Base-by-base conservation (phyloP, 2,797 vertebrate species). In the Bucorvus abyssinicus region DNA sequence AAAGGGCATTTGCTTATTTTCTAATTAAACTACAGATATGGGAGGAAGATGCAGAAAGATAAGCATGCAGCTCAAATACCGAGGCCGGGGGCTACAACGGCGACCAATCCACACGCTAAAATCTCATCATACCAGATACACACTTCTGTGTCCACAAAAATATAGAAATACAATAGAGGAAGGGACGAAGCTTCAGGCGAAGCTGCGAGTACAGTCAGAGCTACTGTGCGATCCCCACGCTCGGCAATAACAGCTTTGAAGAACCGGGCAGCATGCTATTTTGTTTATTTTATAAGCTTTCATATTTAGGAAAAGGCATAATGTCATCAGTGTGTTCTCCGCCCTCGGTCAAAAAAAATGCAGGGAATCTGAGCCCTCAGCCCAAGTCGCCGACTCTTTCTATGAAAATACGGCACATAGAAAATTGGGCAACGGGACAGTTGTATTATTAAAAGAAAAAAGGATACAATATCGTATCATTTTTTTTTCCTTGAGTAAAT, bases 401-500 rank as follows among this genome's bases (percentile, higher is more conserved):
- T 84, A 74, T 79, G 85, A 87, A 95, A 91, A 59, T 85, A 59
- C 34, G 89, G 87, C 56, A 60, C 34, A 73, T 21, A 52, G 84
- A 91, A 79, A 86, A 74, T 80, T 60, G 82, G 88, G 76, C 71
- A 92, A 64, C 16, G 34, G 89, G 93, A 93, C 81, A 77, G 69
- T 70, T 74, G 26, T 44, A 18, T 85, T 92, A 90, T 91, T 91
- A 91, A 89, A 93, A 76, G 82, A 77, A 89, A 59, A 89, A 71
- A 90, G 57, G 59, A 27, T 42, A 45, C 36, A 8, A 45, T 64
- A 77, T 52, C 12, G 14, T 42, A 64, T 73, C 50, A 65, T 19
- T 11, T 63, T 64, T 67, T 79, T 84, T 0, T 9, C 7, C 55
- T 49, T 60, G 65, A 91, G 83, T 80, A 93, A 94, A 78, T 87